Evolutionary conservation across 2,888 invertebrate species (phyloP).

Genomic region (Megamerina dolium): DNA sequence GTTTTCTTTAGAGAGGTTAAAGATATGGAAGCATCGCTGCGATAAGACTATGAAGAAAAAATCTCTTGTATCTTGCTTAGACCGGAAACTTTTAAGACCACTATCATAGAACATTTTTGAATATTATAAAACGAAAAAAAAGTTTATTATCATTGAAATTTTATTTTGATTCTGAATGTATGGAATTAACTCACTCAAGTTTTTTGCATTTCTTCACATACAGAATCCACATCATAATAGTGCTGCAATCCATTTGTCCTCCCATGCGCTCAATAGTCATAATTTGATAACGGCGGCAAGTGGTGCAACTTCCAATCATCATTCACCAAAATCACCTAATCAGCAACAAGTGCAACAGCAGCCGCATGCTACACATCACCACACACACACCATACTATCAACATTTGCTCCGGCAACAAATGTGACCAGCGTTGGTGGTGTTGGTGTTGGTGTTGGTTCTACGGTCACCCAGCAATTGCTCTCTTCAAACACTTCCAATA

Average conservation of each 20-base stretch:
- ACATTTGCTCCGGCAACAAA: slow-evolving; percentile 32
- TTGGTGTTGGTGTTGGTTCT: slow-evolving; percentile 25
- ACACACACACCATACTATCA: slow-evolving; percentile 30
- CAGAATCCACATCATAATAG: slow-evolving; percentile 41
- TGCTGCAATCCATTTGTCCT: slow-evolving; percentile 44
- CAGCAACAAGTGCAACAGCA: slow-evolving; percentile 37
- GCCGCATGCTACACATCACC: slow-evolving; percentile 13
- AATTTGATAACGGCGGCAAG: slow-evolving; percentile 43
- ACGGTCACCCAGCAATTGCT: slow-evolving; percentile 35
- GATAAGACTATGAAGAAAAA: no score
- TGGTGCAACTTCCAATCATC: slow-evolving; percentile 40
- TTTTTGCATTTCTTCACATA: no score
- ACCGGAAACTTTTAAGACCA: no score
- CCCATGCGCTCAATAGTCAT: slow-evolving; percentile 50
- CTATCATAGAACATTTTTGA: no score
- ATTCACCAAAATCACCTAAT: slow-evolving; percentile 50
- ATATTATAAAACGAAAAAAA: no score
- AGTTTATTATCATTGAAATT: no score
- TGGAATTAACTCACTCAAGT: no score
- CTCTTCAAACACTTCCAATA: slow-evolving; percentile 29
- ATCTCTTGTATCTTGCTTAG: no score
- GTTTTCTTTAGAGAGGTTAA: no score
- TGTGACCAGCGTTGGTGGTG: slow-evolving; percentile 17
- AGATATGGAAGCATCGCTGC: no score
- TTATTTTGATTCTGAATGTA: no score